phyloP scores from a whole-genome alignment of 1,140 invertebrate genomes.

The Drosophila sp. region DNA sequence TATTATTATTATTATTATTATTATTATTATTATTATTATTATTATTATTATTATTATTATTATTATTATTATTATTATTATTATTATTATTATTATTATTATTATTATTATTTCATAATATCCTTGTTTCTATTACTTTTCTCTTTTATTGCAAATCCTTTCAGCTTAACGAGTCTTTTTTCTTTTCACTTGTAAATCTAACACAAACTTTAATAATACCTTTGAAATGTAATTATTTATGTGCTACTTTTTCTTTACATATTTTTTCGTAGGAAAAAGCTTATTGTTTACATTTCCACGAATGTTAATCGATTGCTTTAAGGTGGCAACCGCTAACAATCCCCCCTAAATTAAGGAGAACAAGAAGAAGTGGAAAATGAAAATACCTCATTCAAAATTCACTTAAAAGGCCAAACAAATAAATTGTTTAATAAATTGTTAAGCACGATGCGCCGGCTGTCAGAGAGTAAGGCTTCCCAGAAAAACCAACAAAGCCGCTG shows the following conservation, averaged over 20 bases:
- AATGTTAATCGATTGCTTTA: slow-evolving; percentile 62
- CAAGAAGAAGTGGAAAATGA: slow-evolving; percentile 3
- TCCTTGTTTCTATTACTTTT: no score
- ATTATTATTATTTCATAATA: no score
- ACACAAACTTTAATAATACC: not conserved
- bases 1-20: no score
- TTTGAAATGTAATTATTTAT: not conserved
- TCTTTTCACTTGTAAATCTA: no score
- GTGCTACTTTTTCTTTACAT: not conserved
- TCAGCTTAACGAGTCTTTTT: no score
- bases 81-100: no score
- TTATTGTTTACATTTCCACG: slow-evolving; percentile 34
- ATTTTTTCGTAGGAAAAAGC: not conserved
- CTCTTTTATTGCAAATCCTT: no score
- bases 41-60: no score
- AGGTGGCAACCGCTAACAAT: slow-evolving; percentile 43
- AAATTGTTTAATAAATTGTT: slow-evolving; percentile 61
- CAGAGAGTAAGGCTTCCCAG: slow-evolving; percentile 62
- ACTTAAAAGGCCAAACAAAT: slow-evolving; percentile 57
- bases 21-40: no score
- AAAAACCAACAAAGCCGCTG: slow-evolving; percentile 68
- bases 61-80: no score
- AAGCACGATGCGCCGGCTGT: slow-evolving; percentile 61
- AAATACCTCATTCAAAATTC: slow-evolving; percentile 43
- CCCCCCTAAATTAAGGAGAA: slow-evolving; percentile 19